Conservation (phyloP, 2,113 vertebrate species). For the Hoplias malabaricus region DNA sequence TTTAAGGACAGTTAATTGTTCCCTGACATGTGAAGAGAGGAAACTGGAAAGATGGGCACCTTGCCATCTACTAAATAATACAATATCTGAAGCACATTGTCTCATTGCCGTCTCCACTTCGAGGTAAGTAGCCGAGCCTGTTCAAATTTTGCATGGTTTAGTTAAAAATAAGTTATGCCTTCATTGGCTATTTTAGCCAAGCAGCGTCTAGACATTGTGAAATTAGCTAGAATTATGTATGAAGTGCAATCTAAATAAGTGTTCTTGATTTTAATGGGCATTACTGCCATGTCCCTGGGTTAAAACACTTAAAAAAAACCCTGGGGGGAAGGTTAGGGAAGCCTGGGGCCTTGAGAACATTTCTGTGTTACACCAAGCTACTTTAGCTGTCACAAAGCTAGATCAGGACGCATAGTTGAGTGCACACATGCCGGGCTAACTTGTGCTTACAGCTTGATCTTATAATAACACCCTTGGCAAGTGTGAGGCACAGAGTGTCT, state of each 20-base stretch:
- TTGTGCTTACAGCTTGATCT: constrained; percentile 71
- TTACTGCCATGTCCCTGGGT: constrained; percentile 81
- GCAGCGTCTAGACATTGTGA: constrained; percentile 56
- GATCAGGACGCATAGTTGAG: constrained; percentile 62
- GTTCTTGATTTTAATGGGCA: constrained; percentile 83
- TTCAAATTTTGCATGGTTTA: background rate
- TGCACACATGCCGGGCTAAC: constrained; percentile 66
- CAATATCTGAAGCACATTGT: background rate
- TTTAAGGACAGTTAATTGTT: background rate
- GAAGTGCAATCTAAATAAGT: constrained; percentile 81
- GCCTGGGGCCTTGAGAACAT: constrained; percentile 75
- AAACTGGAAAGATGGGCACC: background rate
- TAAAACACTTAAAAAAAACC: constrained; percentile 85
- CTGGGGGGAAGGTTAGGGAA: constrained; percentile 44
- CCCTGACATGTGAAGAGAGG: background rate
- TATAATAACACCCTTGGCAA: constrained; percentile 68
- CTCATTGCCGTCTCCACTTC: background rate
- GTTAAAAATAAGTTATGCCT: background rate
- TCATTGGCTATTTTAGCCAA: constrained; percentile 32
- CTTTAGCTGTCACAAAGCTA: constrained; percentile 76
- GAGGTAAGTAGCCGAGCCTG: background rate
- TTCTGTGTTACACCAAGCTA: constrained; percentile 71
- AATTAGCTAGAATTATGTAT: constrained; percentile 80
- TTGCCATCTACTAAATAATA: background rate
- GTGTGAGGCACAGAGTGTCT: constrained; percentile 58